A percentile compares a stretch with the other conserved stretches of the same genome.
Evolutionary conservation across 2,113 vertebrate genomes (phyloP).

Genomic region (Heterocephalus glaber): DNA sequence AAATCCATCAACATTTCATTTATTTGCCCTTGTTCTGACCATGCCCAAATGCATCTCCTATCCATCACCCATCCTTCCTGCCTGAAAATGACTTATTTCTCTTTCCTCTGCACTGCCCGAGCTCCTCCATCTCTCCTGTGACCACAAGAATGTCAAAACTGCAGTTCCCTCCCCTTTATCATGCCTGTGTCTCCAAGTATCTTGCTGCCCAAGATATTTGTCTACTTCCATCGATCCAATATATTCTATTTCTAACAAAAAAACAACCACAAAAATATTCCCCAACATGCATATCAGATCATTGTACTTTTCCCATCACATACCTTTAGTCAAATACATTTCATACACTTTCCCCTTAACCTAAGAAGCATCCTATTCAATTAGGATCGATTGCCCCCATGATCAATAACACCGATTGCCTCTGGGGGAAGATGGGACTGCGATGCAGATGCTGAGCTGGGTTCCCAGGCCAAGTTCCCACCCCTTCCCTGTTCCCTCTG

Average conservation of each 20-base stretch:
- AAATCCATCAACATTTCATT: not conserved
- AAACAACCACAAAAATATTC: not conserved
- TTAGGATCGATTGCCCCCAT: not conserved
- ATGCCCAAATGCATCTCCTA: not conserved
- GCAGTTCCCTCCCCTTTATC: slow-evolving; percentile 28
- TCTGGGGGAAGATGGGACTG: not conserved
- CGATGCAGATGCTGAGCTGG: not conserved
- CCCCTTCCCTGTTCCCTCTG: not conserved
- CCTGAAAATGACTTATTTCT: slow-evolving; percentile 27
- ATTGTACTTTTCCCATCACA: not conserved
- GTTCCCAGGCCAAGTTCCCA: not conserved
- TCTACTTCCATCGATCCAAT: slow-evolving; percentile 48
- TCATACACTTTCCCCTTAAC: not conserved
- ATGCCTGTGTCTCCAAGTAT: not conserved
- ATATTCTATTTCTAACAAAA: slow-evolving; percentile 24
- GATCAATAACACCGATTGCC: not conserved
- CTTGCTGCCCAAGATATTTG: not conserved
- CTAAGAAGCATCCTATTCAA: not conserved
- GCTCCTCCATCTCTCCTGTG: slow-evolving; percentile 37
- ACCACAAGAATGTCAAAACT: slow-evolving; percentile 59
- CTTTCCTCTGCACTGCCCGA: not conserved
- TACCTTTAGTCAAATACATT: not conserved
- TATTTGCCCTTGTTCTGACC: not conserved
- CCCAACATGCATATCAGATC: not conserved
- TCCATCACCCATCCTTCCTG: not conserved